Evolutionary conservation across 2,888 invertebrate species (phyloP).

Genomic region (Folsomia candida): DNA sequence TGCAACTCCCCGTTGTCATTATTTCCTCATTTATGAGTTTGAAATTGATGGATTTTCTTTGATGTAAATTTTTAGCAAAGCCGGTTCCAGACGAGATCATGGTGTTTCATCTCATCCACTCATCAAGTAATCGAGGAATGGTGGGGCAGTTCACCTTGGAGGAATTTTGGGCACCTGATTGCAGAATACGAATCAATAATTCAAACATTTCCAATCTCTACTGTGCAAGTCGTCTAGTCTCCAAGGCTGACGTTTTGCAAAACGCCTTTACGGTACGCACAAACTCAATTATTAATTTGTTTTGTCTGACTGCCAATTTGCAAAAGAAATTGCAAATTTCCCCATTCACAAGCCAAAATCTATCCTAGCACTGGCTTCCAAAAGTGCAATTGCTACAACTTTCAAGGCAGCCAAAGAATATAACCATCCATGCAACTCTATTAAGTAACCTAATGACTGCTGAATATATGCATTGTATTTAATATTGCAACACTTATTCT

Average conservation of each 20-base stretch:
- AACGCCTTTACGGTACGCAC: conserved; percentile 48
- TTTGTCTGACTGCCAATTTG: not conserved
- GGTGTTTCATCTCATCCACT: conserved; percentile 51
- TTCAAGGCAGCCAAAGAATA: not conserved
- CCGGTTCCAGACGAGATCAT: conserved; percentile 49
- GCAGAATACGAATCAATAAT: conserved; percentile 69
- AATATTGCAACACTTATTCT: too few species aligned
- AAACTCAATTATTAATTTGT: not conserved
- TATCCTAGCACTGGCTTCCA: not conserved
- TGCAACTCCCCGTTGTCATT: too few species aligned
- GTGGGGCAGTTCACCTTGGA: conserved; percentile 56
- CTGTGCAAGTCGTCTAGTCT: conserved; percentile 39
- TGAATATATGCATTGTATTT: too few species aligned
- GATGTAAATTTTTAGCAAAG: conserved; percentile 39
- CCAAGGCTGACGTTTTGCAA: conserved; percentile 47
- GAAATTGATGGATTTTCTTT: conserved; percentile 1
- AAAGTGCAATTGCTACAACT: not conserved
- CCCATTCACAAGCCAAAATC: not conserved
- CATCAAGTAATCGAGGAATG: conserved; percentile 48
- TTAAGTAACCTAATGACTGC: not conserved
- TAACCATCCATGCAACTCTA: not conserved
- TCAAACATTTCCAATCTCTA: conserved; percentile 66
- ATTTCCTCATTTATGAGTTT: too few species aligned
- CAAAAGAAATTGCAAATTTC: not conserved
- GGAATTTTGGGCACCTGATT: conserved; percentile 69